Evolutionary conservation across 1,140 invertebrate genomes (phyloP).

Genomic region (Diorhabda elongata): DNA sequence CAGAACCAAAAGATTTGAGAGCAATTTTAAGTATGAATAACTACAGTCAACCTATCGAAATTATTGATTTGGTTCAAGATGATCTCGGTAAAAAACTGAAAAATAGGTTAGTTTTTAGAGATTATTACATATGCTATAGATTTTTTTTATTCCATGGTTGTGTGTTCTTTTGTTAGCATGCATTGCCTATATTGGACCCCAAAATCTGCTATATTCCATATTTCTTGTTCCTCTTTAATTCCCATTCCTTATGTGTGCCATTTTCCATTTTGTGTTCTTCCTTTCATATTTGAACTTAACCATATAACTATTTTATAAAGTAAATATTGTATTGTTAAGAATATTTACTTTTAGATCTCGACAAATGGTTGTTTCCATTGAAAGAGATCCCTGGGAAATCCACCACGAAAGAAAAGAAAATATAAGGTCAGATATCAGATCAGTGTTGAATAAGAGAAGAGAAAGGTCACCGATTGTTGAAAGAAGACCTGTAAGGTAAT

Average conservation of each 20-base stretch:
- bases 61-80: constrained; percentile 12
- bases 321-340: no score
- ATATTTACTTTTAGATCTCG: constrained; percentile 14
- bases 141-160: no score
- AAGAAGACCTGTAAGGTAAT: not conserved
- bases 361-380: constrained; percentile 34
- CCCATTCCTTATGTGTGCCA: no score
- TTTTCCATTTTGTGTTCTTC: no score
- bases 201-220: no score
- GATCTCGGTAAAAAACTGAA: constrained; percentile 38
- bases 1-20: constrained; percentile 33
- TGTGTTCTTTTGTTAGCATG: no score
- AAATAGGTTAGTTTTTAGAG: constrained; percentile 25
- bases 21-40: constrained; percentile 32
- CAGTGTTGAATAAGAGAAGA: constrained; percentile 10
- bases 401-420: constrained; percentile 16
- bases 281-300: no score
- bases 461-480: not conserved
- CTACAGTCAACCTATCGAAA: constrained; percentile 15
- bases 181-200: no score
- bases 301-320: no score
- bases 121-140: no score
- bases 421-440: constrained; percentile 3
- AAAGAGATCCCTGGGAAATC: constrained; percentile 17
- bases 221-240: no score